Evolutionary conservation across 2,113 vertebrate species (phyloP).

Genomic region (Hyperopisus bebe): DNA sequence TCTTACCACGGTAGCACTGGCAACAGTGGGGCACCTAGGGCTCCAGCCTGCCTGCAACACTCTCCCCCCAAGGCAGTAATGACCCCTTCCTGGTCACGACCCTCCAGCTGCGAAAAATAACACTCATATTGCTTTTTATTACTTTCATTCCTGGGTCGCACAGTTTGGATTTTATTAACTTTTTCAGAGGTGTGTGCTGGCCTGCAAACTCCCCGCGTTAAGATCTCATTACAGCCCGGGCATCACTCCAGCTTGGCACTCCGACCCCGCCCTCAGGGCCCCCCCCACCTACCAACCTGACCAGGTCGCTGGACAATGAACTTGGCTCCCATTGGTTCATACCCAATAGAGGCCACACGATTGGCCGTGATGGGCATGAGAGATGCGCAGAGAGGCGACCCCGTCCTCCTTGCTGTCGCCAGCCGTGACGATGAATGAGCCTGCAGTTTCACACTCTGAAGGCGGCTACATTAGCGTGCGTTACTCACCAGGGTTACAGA

Average conservation of each 20-base stretch:
- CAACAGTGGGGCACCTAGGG: background rate
- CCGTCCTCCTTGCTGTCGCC: background rate
- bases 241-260: background rate
- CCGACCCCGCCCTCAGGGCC: background rate
- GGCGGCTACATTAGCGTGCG: background rate
- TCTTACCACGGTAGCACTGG: background rate
- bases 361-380: background rate
- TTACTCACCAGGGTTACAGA: background rate
- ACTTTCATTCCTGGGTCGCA: background rate
- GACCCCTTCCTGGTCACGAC: background rate
- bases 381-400: background rate
- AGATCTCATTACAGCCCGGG: background rate
- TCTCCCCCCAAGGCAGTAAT: background rate
- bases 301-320: background rate
- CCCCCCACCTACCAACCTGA: background rate
- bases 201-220: background rate
- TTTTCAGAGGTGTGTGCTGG: background rate
- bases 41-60: background rate
- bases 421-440: background rate
- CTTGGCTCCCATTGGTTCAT: background rate
- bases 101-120: background rate
- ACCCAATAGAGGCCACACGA: background rate
- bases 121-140: conserved; percentile 1
- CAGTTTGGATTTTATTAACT: background rate
- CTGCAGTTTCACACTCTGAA: background rate